Evolutionary conservation across 1,140 invertebrate genomes (phyloP), one percentile per base, ranked within the genome.

Genomic region (Parapsyche elsis): DNA sequence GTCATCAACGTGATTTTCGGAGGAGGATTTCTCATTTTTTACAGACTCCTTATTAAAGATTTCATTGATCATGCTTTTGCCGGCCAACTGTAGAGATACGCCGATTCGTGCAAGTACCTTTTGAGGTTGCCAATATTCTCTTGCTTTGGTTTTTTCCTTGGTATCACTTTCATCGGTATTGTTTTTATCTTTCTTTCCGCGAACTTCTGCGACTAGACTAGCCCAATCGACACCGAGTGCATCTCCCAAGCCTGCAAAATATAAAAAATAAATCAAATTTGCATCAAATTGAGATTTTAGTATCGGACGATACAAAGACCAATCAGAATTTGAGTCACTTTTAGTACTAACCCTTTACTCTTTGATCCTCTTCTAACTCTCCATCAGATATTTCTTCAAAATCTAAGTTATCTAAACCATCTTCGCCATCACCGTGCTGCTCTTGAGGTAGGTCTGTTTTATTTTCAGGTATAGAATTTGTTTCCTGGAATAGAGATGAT

Each of bases 151-250:
- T 0, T 91, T 90, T 45, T 87, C 84, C 45, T 88, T 87, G 81
- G 85, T 87, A 82, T 87, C 81, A 81, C 85, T 86, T 81, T 84
- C 78, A 16, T 89, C 83, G 1, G 86, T 84, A 83, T 83, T 70
- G 23, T 89, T 83, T 1, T 86, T 84, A 80, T 89, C 87, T 76
- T 90, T 89, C 7, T 91, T 90, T 5, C 92, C 90, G 38, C 91
- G 91, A 10, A 93, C 93, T 87, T 95, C 94, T 0, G 93, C 93
- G 0, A 96, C 93, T 10, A 97, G 88, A 86, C 95, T 95, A 30
- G 95, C 94, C 96, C 96, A 97, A 87, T 97, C 96, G 0, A 97
- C 95, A n/a, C 95, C 95, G 10, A 97, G 86, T 16, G 95, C 95
- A 88, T 97, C 95, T 14, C 95, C 94, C 77, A 96, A 91, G 77